Conservation (phyloP, 2,797 vertebrate species). For the Typhlichthys subterraneus region DNA sequence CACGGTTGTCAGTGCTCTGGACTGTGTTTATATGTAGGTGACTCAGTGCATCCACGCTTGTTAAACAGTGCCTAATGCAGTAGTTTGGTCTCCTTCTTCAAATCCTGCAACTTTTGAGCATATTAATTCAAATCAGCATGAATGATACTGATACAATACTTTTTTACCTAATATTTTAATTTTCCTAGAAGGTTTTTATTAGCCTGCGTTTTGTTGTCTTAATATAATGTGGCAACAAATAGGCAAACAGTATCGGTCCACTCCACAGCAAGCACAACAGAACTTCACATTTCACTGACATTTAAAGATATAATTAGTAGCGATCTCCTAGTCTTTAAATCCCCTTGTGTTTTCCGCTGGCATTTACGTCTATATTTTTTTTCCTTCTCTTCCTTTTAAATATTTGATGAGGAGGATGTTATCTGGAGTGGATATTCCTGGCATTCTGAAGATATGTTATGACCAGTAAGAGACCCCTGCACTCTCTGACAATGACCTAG, state of each 20-base stretch:
- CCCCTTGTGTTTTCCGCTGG: slow-evolving; percentile 56
- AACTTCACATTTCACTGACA: slow-evolving; percentile 50
- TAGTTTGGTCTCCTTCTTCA: slow-evolving; percentile 21
- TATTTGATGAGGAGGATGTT: slow-evolving; percentile 71
- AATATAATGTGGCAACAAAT: slow-evolving; percentile 37
- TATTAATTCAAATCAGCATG: not conserved
- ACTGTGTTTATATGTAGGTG: slow-evolving; percentile 66
- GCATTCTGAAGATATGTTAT: slow-evolving; percentile 33
- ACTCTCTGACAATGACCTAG: slow-evolving; percentile 14
- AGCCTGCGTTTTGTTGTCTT: slow-evolving; percentile 13
- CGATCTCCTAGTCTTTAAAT: slow-evolving; percentile 53
- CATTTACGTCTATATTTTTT: slow-evolving; percentile 60
- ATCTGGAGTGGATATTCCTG: slow-evolving; percentile 58
- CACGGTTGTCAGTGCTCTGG: slow-evolving; percentile 59
- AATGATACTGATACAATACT: not conserved
- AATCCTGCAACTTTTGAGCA: not conserved
- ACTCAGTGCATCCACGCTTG: slow-evolving; percentile 25
- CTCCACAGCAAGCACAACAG: slow-evolving; percentile 4
- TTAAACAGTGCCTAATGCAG: slow-evolving; percentile 1
- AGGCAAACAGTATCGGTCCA: slow-evolving; percentile 24
- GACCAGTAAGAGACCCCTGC: slow-evolving; percentile 42
- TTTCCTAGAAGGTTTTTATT: no score
- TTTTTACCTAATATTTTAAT: no score
- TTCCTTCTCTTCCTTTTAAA: slow-evolving; percentile 56
- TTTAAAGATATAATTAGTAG: slow-evolving; percentile 61